A percentile compares a stretch with the other conserved stretches of the same genome.
Conservation (phyloP, 1,140 invertebrate species). For the Calycopis cecrops region DNA sequence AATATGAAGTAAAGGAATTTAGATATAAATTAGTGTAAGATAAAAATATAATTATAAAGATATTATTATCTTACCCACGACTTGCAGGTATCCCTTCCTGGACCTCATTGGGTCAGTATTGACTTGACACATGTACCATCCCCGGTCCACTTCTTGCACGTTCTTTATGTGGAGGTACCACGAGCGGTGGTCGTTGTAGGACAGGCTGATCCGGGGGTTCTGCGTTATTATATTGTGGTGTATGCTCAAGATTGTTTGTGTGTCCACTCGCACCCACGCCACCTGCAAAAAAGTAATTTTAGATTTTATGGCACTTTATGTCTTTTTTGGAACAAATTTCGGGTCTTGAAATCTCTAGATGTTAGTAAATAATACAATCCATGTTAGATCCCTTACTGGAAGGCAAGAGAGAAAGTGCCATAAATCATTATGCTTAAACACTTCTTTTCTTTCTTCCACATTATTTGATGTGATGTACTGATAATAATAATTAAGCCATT, state of each 20-base stretch:
- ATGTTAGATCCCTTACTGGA: too few species aligned
- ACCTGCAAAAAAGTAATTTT: slow-evolving; percentile 75
- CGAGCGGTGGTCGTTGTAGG: slow-evolving; percentile 91
- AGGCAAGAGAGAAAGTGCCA: too few species aligned
- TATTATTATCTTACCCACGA: slow-evolving; percentile 83
- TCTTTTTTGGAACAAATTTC: not conserved
- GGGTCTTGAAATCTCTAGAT: too few species aligned
- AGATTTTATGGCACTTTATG: not conserved
- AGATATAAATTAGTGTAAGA: too few species aligned
- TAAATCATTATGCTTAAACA: too few species aligned
- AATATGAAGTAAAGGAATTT: too few species aligned
- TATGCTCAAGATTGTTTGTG: slow-evolving; percentile 93
- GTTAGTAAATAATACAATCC: too few species aligned
- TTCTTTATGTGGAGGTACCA: slow-evolving; percentile 91
- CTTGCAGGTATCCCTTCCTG: slow-evolving; percentile 89
- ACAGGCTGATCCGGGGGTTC: slow-evolving; percentile 89
- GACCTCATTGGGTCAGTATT: slow-evolving; percentile 92
- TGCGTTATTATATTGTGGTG: slow-evolving; percentile 92
- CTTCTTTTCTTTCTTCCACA: too few species aligned
- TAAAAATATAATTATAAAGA: too few species aligned
- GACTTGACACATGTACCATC: slow-evolving; percentile 91
- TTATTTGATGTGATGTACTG: too few species aligned
- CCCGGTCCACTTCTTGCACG: slow-evolving; percentile 87
- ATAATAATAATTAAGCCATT: too few species aligned
- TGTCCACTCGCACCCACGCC: slow-evolving; percentile 93